phyloP scores from a whole-genome alignment of 2,888 invertebrate species.

The Clitarchus hookeri region DNA sequence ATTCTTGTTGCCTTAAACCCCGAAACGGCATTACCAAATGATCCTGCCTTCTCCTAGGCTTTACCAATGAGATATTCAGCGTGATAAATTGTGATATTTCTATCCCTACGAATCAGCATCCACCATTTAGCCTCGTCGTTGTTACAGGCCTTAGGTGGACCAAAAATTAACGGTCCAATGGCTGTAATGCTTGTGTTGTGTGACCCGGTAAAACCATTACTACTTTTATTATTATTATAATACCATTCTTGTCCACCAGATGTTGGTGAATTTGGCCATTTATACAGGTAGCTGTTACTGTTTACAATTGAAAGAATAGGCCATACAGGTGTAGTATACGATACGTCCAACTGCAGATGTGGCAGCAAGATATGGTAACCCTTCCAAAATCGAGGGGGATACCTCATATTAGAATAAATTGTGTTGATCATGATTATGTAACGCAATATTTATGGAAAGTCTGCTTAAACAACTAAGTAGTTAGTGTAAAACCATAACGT shows the following conservation, averaged over 20 bases:
- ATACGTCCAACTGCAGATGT: too few species aligned
- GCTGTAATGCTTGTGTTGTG: neutral
- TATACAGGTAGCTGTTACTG: too few species aligned
- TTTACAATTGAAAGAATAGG: too few species aligned
- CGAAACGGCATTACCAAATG: neutral
- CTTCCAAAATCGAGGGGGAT: too few species aligned
- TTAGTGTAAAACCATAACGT: too few species aligned
- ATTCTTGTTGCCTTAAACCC: slow-evolving; percentile 8
- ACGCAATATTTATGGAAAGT: too few species aligned
- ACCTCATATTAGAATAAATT: too few species aligned
- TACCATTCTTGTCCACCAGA: neutral
- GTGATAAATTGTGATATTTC: neutral
- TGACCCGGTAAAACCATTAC: neutral
- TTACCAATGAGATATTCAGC: neutral
- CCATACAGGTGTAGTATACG: too few species aligned
- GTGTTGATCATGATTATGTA: too few species aligned
- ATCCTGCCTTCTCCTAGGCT: slow-evolving; percentile 4
- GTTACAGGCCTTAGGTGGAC: neutral
- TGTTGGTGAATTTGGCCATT: too few species aligned
- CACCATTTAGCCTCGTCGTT: slow-evolving; percentile 20
- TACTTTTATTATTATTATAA: neutral
- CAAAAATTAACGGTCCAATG: neutral
- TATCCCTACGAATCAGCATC: neutral
- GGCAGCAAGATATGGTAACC: too few species aligned
- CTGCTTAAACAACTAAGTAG: too few species aligned